Evolutionary conservation across 1,140 invertebrate species (phyloP), one percentile per base, ranked within the genome.

Genomic region (Musca vetustissima): DNA sequence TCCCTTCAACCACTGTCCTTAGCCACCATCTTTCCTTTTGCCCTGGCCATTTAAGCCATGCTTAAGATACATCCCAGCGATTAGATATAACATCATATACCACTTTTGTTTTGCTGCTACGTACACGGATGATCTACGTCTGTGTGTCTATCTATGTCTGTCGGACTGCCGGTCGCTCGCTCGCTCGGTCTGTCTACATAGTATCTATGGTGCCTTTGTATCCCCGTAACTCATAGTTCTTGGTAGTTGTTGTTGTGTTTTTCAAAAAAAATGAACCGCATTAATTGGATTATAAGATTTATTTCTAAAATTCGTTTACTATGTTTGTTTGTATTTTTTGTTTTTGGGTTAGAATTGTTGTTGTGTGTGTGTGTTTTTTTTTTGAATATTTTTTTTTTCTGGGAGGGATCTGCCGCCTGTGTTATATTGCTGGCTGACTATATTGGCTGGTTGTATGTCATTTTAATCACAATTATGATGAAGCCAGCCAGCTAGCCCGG

Each of bases 241-340:
- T 55, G 52, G 52, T 1, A 22, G 22, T 55, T 55, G 17, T 24
- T 19, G 21, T 59, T 32, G 14, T 59, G 28, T n/a, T 15, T 36
- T 61, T 43, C 19, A 21, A 6, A 21, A 52, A 52, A 61, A 61
- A 61, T 61, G 57, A 61, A 61, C 28, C 57, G 57, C 36, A 36
- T 61, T 61, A 61, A 61, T 61, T 61, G 57, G 57, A 61, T 61
- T 61, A 61, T 36, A 61, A 61, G 57, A 61, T 61, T 61, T 61
- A 61, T 61, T 61, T 61, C 57, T 61, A 61, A 61, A 17, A 61
- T 61, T 61, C 57, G 28, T 43, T 43, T 57, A 57, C 32, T 61
- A 17, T 36, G 22, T 25, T 17, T 61, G 22, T 25, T n/a, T n/a
- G n/a, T n/a, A n/a, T n/a, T n/a, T n/a, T n/a, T n/a, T 36, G 25